These are phyloP conservation scores for Phyllotreta cruciferae DNA, from an alignment of 2,888 invertebrate genomes.

Conservation along the genomic window DNA sequence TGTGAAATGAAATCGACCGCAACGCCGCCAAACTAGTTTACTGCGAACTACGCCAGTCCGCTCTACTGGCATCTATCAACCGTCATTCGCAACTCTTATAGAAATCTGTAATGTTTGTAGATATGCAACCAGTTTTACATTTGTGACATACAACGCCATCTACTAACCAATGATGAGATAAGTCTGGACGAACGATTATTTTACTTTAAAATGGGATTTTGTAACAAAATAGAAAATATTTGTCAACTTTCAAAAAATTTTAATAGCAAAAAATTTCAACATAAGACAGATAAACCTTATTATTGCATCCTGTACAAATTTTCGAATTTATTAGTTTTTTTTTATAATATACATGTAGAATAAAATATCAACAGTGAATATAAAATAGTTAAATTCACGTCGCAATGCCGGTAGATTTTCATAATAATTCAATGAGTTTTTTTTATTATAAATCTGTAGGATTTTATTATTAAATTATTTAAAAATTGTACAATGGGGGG, in stretches of 20 bases:
- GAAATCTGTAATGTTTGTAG: background rate
- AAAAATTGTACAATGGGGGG: too few relatives aligned
- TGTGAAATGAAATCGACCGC: conserved; percentile 44
- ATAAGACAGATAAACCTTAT: conserved; percentile 15
- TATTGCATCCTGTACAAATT: conserved; percentile 19
- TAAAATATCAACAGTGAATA: conserved; percentile 8
- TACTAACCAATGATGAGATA: too few relatives aligned
- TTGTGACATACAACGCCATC: too few relatives aligned
- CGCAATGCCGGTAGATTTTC: background rate
- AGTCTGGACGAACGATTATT: too few relatives aligned
- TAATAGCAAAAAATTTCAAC: conserved; percentile 19
- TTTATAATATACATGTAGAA: conserved; percentile 5
- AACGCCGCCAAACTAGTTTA: conserved; percentile 39
- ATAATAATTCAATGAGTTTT: background rate
- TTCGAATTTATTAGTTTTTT: conserved; percentile 8
- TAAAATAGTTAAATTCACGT: conserved; percentile 1
- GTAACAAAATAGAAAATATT: background rate
- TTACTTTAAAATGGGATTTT: too few relatives aligned
- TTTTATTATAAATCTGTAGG: too few relatives aligned
- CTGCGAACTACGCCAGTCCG: background rate
- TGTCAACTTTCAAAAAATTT: conserved; percentile 15
- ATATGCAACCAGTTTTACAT: background rate
- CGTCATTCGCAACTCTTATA: background rate
- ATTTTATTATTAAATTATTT: too few relatives aligned
- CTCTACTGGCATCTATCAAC: background rate